Evolutionary conservation across 2,797 vertebrate species (phyloP), one percentile per base, ranked within the genome.

Genomic region (Gadopsis marmoratus): DNA sequence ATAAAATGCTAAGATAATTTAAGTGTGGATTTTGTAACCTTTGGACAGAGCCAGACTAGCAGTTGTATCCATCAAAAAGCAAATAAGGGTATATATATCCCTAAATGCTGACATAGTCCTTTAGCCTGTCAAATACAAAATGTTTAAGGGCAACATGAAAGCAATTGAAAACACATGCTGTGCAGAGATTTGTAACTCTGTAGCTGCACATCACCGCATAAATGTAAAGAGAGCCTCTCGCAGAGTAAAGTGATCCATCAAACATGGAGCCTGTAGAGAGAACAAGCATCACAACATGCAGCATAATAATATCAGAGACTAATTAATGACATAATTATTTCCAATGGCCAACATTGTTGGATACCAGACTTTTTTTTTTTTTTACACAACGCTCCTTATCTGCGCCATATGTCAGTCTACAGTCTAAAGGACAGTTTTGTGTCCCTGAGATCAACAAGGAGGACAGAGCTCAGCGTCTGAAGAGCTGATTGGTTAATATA

Each of bases 401-500:
- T 1, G 17, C 53, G 54, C 45, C 66, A 68, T 9, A 21, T 51
- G 71, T 56, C 8, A 39, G 62, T 66, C 63, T 72, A 45, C 60
- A 67, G 80, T 51, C 65, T 54, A 21, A 50, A 63, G 33, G 16
- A 61, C 35, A 10, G 21, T 53, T 29, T 55, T 26, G 17, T 73
- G 60, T 19, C 72, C 9, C 47, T n/a, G 13, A 51, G 23, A 29
- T 74, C 29, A 56, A 54, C 8, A 35, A n/a, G 51, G 62, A 74
- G 37, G 69, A 53, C 54, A 19, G 71, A 79, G 84, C 51, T 85
- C 61, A 47, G 88, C 87, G 88, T 93, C 89, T 89, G 85, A 77
- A 45, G 86, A 87, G 85, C 84, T 71, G 89, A 88, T 55, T 71
- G 86, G 91, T 89, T 88, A 81, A 88, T 79, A 64, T n/a, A 70